A percentile compares a stretch with the other conserved stretches of the same genome.
phyloP scores from a whole-genome alignment of 1,140 invertebrate species.

The Trichonephila clavata region DNA sequence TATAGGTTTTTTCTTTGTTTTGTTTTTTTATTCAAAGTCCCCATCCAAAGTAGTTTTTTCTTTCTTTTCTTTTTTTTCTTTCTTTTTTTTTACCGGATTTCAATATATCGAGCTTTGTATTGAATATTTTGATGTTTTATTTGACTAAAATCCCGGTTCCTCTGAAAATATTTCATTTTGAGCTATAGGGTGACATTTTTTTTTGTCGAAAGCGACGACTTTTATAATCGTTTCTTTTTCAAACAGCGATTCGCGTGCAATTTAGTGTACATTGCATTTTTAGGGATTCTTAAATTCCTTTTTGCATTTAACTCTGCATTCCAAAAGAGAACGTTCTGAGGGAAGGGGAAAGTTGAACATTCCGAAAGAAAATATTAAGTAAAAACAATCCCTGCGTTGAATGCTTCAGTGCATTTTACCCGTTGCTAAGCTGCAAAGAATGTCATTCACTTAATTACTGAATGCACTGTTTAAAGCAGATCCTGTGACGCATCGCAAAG shows the following conservation, averaged over 20 bases:
- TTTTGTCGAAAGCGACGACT: background rate
- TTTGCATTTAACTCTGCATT: background rate
- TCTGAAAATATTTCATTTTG: background rate
- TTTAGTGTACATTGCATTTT: slow-evolving; percentile 1
- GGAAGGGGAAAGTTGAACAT: background rate
- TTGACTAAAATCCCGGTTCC: background rate
- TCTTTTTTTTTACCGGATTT: background rate
- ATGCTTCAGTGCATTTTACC: slow-evolving; percentile 2
- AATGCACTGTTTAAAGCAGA: background rate
- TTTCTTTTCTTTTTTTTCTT: background rate
- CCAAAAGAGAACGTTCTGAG: background rate
- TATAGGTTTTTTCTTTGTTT: background rate
- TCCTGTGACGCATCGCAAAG: background rate
- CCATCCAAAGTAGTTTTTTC: background rate
- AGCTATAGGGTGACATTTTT: background rate
- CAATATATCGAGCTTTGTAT: background rate
- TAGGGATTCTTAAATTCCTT: background rate
- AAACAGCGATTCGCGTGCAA: background rate
- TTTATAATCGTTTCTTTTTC: slow-evolving; percentile 6
- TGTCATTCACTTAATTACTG: slow-evolving; percentile 25
- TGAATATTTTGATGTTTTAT: background rate
- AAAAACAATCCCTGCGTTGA: background rate
- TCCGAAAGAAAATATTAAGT: background rate
- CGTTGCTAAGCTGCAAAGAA: slow-evolving; percentile 36
- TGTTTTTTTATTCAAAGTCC: background rate